A percentile compares a stretch with the other conserved stretches of the same genome.
These are phyloP conservation scores for Tachystola acroxantha DNA, from an alignment of 2,888 invertebrate species.

Conservation along the genomic window DNA sequence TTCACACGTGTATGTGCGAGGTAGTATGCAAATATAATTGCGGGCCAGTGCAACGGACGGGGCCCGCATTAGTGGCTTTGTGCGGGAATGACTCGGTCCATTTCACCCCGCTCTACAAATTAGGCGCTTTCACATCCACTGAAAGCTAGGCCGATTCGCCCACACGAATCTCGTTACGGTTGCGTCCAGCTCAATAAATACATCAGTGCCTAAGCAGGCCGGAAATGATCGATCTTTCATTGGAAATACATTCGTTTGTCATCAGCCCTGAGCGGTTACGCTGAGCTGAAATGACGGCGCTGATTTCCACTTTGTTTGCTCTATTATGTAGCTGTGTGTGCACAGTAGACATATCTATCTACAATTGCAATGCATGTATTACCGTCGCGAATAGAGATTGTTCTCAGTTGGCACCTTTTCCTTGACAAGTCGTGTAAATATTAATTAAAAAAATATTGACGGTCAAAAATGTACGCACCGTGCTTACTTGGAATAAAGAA, in stretches of 20 bases:
- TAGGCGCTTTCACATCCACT: conserved; percentile 39
- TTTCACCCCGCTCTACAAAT: conserved; percentile 61
- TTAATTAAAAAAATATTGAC: no score
- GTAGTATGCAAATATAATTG: conserved; percentile 71
- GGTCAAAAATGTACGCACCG: no score
- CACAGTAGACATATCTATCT: no score
- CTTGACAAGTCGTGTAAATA: no score
- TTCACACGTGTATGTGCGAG: conserved; percentile 31
- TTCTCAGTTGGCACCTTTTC: no score
- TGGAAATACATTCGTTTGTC: not conserved
- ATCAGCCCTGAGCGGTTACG: no score
- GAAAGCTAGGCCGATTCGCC: conserved; percentile 7
- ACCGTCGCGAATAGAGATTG: no score
- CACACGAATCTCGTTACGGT: conserved; percentile 8
- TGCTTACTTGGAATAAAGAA: no score
- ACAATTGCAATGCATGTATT: no score
- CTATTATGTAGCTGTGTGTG: no score
- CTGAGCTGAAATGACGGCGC: no score
- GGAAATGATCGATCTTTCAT: not conserved
- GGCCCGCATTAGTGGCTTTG: conserved; percentile 66
- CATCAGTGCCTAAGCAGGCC: not conserved
- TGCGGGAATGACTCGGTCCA: conserved; percentile 63
- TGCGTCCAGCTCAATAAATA: conserved; percentile 1
- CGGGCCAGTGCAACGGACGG: conserved; percentile 47
- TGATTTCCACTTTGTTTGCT: no score